Evolutionary conservation across 2,113 vertebrate genomes (phyloP).

Genomic region (Bothrops jararaca): DNA sequence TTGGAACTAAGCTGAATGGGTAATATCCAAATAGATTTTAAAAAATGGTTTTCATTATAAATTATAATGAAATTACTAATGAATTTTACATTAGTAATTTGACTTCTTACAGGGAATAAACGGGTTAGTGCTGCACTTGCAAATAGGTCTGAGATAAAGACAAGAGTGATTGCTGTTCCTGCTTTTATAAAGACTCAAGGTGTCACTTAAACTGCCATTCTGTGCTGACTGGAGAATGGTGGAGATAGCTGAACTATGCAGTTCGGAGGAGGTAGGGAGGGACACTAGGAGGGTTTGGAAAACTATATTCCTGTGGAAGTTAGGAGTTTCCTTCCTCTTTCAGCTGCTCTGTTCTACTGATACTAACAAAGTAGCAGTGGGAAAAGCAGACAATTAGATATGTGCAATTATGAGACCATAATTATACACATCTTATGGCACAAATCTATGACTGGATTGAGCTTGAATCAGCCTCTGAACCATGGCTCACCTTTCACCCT

Average conservation of each 20-base stretch:
- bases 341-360: neutral
- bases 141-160: neutral
- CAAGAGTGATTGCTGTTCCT: neutral
- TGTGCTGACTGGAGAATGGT: neutral
- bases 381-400: neutral
- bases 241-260: neutral
- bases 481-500: neutral
- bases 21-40: neutral
- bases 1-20: neutral
- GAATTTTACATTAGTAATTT: neutral
- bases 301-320: neutral
- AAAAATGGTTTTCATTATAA: neutral
- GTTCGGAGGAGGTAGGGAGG: neutral
- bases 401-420: neutral
- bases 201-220: neutral
- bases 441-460: neutral
- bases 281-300: neutral
- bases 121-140: neutral
- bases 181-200: neutral
- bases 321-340: neutral
- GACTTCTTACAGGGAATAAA: neutral
- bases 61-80: neutral
- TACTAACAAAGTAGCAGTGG: neutral
- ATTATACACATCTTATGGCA: neutral
- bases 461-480: neutral